Base-by-base conservation (phyloP, 2,797 vertebrate species). In the Onychomys torridus region DNA sequence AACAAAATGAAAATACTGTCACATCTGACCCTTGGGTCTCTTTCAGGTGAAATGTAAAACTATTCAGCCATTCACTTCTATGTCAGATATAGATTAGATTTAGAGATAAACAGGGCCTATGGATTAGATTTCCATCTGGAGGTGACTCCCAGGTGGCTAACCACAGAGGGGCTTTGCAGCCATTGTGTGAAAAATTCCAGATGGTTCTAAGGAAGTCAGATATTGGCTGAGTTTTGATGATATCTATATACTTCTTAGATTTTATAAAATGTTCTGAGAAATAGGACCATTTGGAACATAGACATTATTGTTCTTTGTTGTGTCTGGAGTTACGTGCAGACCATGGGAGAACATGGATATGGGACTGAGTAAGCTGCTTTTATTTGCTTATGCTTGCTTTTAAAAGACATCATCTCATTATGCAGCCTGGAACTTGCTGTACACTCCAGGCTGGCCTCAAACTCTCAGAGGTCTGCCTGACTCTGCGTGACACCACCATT, bases 41-140 rank as follows among this genome's bases (percentile, higher is more conserved):
- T 79, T 91, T 69, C 27, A 89, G 43, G 46, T 79, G 69, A 79
- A 43, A 82, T 59, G 32, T 49, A 37, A 63, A 63, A 69, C 27
- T 43, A 73, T 32, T 61, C 29, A 75, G 32, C 37, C 67, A 59
- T 40, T 71, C 19, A 55, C 37, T 79, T 16, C 55, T 2, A 13
- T 11, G 40, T 1, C 34, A 81, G 7, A 55, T 37, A 3, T 40
- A 90, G 52, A 73, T 73, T 21, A 63, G 32, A 19, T 13, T 77
- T 65, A 32, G 34, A 11, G 65, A 32, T n/a, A n/a, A 27, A 9
- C 6, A 43, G 43, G 21, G 37, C 32, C 73, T 61, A 46, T 57
- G n/a, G 23, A 91, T 57, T 23, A 67, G 40, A n/a, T 93, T 93
- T 87, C 7, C 57, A 61, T 93, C 92, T 86, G 87, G 34, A 90